These are phyloP conservation scores for Amphipoea oculea DNA, from an alignment of 2,888 invertebrate genomes.

Conservation along the genomic window DNA sequence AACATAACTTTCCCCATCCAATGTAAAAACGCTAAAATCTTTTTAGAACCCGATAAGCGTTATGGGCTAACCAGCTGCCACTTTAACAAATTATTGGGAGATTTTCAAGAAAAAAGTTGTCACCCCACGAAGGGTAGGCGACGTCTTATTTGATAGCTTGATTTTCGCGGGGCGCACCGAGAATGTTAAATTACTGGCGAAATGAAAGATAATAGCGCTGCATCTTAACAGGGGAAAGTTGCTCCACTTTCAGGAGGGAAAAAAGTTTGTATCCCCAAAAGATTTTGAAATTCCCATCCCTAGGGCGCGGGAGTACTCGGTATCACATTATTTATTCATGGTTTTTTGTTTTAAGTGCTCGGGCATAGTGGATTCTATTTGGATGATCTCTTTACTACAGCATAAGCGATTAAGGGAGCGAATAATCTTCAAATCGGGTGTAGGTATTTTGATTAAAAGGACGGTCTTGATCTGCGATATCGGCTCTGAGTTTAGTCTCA, in stretches of 20 bases:
- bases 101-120: constrained; percentile 88
- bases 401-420: constrained; percentile 66
- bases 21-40: constrained; percentile 77
- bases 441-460: constrained; percentile 37
- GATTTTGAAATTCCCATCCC: constrained; percentile 85
- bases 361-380: constrained; percentile 71
- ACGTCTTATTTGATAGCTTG: constrained; percentile 88
- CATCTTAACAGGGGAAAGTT: constrained; percentile 84
- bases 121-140: constrained; percentile 84
- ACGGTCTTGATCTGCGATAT: neutral
- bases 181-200: constrained; percentile 90
- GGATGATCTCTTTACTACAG: constrained; percentile 66
- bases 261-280: constrained; percentile 86
- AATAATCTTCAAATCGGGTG: constrained; percentile 45
- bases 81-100: constrained; percentile 90
- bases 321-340: constrained; percentile 88
- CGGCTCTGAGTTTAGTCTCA: neutral
- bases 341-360: constrained; percentile 74
- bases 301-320: constrained; percentile 73
- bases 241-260: constrained; percentile 78
- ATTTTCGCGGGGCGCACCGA: constrained; percentile 85
- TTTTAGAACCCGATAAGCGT: constrained; percentile 88
- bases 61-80: constrained; percentile 89
- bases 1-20: constrained; percentile 68
- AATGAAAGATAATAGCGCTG: constrained; percentile 90